These are phyloP conservation scores for Augochlora pura DNA, from an alignment of 1,140 invertebrate genomes.

Conservation along the genomic window DNA sequence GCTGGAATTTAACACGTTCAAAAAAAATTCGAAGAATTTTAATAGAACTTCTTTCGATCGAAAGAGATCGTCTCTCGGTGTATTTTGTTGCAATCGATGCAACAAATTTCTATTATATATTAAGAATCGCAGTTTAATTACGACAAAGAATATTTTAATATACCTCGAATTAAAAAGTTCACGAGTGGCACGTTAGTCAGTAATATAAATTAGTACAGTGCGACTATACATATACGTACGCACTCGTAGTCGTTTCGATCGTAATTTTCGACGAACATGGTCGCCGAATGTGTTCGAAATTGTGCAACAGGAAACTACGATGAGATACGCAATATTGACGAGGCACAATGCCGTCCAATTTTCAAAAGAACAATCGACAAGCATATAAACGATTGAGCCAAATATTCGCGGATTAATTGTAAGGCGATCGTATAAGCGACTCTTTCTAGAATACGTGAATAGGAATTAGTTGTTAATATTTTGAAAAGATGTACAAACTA, in stretches of 20 bases:
- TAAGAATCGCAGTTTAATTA: not conserved
- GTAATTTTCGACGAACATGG: not conserved
- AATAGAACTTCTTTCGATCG: too few species aligned
- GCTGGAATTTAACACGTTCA: too few species aligned
- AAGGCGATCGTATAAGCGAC: not conserved
- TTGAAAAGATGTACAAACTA: constrained; percentile 21
- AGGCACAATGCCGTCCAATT: not conserved
- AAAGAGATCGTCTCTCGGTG: too few species aligned
- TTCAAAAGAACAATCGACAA: not conserved
- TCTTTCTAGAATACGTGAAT: not conserved
- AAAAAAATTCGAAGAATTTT: too few species aligned
- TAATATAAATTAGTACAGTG: not conserved
- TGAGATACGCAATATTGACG: constrained; percentile 5
- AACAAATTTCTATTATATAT: too few species aligned
- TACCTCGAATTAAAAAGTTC: not conserved
- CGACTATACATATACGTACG: not conserved
- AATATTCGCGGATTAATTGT: constrained; percentile 27
- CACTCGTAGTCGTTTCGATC: not conserved
- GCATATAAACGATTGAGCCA: constrained; percentile 4
- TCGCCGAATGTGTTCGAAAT: constrained; percentile 43
- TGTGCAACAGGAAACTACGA: not conserved
- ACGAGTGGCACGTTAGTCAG: constrained; percentile 3
- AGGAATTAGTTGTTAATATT: not conserved
- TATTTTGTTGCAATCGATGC: too few species aligned
- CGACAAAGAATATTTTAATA: not conserved